Evolutionary conservation across 1,140 invertebrate species (phyloP).

Genomic region (Bombus cullumanus): DNA sequence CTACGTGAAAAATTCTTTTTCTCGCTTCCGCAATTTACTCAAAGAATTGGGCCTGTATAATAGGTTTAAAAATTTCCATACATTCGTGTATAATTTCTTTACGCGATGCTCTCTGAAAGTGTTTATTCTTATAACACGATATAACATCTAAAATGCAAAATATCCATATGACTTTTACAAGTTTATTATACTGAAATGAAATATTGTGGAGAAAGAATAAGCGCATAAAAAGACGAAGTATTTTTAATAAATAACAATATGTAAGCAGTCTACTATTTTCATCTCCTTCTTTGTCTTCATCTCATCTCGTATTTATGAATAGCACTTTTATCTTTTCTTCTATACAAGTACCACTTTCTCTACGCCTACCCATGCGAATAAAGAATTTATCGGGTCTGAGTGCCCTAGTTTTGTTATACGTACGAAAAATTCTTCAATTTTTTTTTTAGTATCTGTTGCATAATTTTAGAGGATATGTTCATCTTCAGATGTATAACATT

Average conservation of each 20-base stretch:
- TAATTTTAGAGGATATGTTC: background rate
- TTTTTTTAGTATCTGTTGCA: background rate
- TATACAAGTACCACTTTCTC: slow-evolving; percentile 1
- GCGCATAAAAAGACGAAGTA: background rate
- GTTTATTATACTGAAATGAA: too few relatives aligned
- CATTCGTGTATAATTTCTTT: background rate
- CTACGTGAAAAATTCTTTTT: background rate
- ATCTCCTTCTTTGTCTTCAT: background rate
- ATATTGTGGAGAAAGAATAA: too few relatives aligned
- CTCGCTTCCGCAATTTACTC: background rate
- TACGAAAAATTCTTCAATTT: background rate
- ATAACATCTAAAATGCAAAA: too few relatives aligned
- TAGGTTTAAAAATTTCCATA: background rate
- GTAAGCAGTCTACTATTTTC: background rate
- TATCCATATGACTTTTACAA: too few relatives aligned
- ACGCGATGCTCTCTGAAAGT: background rate
- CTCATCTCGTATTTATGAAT: background rate
- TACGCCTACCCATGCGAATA: background rate
- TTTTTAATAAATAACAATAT: background rate
- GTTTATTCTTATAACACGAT: too few relatives aligned
- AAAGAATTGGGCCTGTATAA: background rate
- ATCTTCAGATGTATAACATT: background rate
- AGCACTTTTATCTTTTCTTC: slow-evolving; percentile 18
- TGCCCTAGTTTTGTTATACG: background rate
- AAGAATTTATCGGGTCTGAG: background rate